Conservation (phyloP, 1,140 invertebrate species). For the Drosophila auraria region DNA sequence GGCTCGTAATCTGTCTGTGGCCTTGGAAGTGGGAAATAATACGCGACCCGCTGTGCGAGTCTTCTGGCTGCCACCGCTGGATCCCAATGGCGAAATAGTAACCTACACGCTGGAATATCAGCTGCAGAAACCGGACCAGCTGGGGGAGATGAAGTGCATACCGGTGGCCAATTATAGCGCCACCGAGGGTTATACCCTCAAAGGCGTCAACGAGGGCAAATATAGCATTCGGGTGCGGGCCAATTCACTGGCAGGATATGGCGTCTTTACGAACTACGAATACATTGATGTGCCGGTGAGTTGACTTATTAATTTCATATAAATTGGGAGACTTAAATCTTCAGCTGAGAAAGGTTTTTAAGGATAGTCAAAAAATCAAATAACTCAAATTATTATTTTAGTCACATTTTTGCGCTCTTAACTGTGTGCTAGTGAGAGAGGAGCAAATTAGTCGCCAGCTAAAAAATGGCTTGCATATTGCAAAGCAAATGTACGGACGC, state of each 20-base stretch:
- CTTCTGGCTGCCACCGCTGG: constrained; percentile 91
- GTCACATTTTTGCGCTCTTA: too few relatives aligned
- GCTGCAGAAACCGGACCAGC: constrained; percentile 85
- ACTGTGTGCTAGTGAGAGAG: too few relatives aligned
- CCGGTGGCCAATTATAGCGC: constrained; percentile 72
- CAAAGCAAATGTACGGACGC: too few relatives aligned
- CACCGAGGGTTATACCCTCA: constrained; percentile 75
- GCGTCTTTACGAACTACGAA: constrained; percentile 88
- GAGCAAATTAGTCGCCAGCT: too few relatives aligned
- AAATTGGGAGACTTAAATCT: too few relatives aligned
- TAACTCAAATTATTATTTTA: too few relatives aligned
- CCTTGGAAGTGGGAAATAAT: constrained; percentile 57
- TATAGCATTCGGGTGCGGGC: constrained; percentile 93
- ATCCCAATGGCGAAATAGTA: constrained; percentile 94
- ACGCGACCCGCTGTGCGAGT: constrained; percentile 86
- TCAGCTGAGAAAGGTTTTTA: too few relatives aligned
- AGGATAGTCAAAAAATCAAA: too few relatives aligned
- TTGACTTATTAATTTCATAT: background rate
- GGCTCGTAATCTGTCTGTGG: constrained; percentile 26
- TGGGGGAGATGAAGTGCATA: constrained; percentile 85
- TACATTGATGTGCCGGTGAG: constrained; percentile 89
- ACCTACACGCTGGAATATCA: constrained; percentile 92
- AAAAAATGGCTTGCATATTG: too few relatives aligned
- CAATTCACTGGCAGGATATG: constrained; percentile 91
- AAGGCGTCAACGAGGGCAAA: constrained; percentile 90